phyloP scores from a whole-genome alignment of 2,113 vertebrate genomes.

The Carassius auratus region DNA sequence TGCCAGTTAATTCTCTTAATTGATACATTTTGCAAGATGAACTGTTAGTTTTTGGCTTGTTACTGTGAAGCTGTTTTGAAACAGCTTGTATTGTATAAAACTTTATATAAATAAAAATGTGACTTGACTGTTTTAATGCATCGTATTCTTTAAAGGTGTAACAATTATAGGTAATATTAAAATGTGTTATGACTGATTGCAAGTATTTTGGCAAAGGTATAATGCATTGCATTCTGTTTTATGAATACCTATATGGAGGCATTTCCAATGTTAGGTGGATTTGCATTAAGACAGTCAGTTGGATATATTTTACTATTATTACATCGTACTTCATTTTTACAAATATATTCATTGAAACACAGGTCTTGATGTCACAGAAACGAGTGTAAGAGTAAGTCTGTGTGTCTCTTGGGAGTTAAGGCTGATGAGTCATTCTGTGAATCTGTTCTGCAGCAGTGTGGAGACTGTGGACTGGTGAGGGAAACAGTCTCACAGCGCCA shows the following conservation, averaged over 20 bases:
- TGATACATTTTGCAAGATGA: background rate
- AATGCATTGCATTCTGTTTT: background rate
- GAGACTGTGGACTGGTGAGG: background rate
- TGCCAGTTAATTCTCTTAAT: background rate
- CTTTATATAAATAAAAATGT: background rate
- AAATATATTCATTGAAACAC: background rate
- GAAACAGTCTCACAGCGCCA: constrained; percentile 37
- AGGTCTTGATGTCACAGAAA: background rate
- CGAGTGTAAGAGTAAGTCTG: constrained; percentile 11
- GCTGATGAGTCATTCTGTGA: constrained; percentile 53
- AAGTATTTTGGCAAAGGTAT: background rate
- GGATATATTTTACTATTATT: background rate
- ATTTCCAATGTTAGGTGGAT: too few species aligned
- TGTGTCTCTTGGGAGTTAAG: constrained; percentile 43
- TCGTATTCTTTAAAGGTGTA: background rate
- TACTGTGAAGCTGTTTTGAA: background rate
- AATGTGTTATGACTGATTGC: background rate
- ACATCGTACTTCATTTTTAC: background rate
- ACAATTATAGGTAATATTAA: background rate
- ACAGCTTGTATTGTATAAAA: background rate
- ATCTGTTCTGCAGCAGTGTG: constrained; percentile 6
- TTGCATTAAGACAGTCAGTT: background rate
- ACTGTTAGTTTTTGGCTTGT: background rate
- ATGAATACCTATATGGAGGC: background rate
- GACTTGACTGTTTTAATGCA: background rate